A percentile compares a stretch with the other conserved stretches of the same genome.
These are phyloP conservation scores for Metellina segmentata DNA, from an alignment of 2,888 invertebrate species.

Conservation along the genomic window DNA sequence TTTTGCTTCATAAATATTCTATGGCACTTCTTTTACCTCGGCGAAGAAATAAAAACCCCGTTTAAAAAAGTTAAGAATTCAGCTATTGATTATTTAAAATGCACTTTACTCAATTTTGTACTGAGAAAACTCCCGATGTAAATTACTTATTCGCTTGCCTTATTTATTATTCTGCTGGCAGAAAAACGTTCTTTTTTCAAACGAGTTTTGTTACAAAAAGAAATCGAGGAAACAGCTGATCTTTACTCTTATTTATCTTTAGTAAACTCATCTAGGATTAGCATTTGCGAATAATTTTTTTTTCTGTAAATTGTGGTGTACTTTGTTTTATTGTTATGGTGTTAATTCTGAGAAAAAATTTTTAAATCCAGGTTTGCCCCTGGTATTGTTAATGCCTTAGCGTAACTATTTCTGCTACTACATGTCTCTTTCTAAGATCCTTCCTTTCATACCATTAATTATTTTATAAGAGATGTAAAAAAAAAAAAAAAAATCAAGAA, in stretches of 20 bases:
- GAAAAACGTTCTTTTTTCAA: not conserved
- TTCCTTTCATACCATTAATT: too few relatives aligned
- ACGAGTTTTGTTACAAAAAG: not conserved
- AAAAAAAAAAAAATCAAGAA: too few relatives aligned
- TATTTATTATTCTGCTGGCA: not conserved
- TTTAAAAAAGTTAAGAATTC: not conserved
- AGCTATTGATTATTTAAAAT: constrained; percentile 1
- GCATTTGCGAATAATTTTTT: not conserved
- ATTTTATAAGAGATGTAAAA: too few relatives aligned
- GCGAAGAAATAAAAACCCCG: not conserved
- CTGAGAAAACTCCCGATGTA: not conserved
- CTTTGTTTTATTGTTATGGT: not conserved
- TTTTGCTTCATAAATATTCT: not conserved
- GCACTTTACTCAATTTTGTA: not conserved
- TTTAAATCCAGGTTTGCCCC: not conserved
- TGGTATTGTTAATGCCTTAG: too few relatives aligned
- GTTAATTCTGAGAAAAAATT: not conserved
- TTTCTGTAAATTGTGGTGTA: not conserved
- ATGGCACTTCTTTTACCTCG: not conserved
- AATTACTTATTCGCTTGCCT: constrained; percentile 1
- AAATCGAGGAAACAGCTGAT: not conserved
- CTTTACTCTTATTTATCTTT: not conserved
- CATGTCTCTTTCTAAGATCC: too few relatives aligned
- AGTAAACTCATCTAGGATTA: not conserved
- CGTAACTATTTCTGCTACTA: too few relatives aligned